Evolutionary conservation across 64 coral and sea anemone species (phyloP), one percentile per base, ranked within the genome.

Genomic region (Montipora capricornis): DNA sequence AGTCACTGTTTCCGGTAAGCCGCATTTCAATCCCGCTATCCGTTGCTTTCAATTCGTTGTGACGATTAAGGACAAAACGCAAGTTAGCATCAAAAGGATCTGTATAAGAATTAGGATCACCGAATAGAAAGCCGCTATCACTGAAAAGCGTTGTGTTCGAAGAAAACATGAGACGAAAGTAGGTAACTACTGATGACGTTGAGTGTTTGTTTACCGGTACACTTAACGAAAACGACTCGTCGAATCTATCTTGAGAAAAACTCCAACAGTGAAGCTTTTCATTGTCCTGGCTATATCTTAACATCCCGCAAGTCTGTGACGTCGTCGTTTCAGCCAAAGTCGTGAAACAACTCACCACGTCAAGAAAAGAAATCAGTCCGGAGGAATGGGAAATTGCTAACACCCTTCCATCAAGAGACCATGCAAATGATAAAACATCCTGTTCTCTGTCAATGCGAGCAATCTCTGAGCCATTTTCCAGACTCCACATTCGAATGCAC

Each of bases 371-470:
- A 47, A 83, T 68, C 14, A 3, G 7, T 12, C 81, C 81, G 1
- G 29, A 16, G 16, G 60, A 60, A 60, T 83, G 26, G 44, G 81
- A 83, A 83, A 83, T 47, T 68, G 81, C 81, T 9, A 83, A 26
- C 5, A 83, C 26, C 11, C 24, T 83, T 67, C 37, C 81, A 83
- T 67, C 81, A 2, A 4, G 60, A 68, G 81, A 83, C 81, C 59
- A 83, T 8, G 81, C 81, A 83, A 83, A 83, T 8, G 81, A 83
- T 47, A 83, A 83, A 17, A 83, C 8, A 67, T 83, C 26, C 6
- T 83, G 24, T 14, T 44, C 44, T 12, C 58, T 17, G 12, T 5
- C 46, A 15, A 83, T 46, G 15, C 59, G 58, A 47, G 22, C 11
- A 46, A 67, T 47, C 60, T 68, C 60, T 46, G 81, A 66, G 22